phyloP scores from a whole-genome alignment of 2,113 vertebrate species.

The Stercorarius parasiticus region DNA sequence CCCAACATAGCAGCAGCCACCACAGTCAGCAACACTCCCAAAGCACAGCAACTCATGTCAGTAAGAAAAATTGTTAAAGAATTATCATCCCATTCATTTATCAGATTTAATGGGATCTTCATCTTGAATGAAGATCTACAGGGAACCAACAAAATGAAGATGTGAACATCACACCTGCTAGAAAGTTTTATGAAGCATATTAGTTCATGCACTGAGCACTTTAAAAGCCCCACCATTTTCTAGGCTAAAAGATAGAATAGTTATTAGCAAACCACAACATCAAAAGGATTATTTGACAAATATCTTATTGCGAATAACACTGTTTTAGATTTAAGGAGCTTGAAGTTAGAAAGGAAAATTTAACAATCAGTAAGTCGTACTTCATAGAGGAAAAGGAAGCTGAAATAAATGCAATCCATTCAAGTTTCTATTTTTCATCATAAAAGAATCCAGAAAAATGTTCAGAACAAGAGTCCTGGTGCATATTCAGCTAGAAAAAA shows the following conservation, averaged over 20 bases:
- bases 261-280: not conserved
- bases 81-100: not conserved
- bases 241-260: not conserved
- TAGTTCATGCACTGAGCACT: not conserved
- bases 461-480: not conserved
- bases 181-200: not conserved
- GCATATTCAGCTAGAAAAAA: slow-evolving; percentile 8
- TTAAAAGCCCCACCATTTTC: not conserved
- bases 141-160: not conserved
- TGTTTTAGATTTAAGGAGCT: not conserved
- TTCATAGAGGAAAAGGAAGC: not conserved
- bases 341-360: not conserved
- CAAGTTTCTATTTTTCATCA: not conserved
- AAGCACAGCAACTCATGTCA: not conserved
- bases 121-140: not conserved
- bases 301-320: not conserved
- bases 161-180: not conserved
- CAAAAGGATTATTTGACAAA: not conserved
- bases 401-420: not conserved
- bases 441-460: not conserved
- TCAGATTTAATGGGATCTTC: not conserved
- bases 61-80: not conserved
- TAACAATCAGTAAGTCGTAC: not conserved
- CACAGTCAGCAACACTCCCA: not conserved
- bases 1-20: not conserved